Evolutionary conservation across 2,113 vertebrate species (phyloP).

Genomic region (Anhinga rufa): DNA sequence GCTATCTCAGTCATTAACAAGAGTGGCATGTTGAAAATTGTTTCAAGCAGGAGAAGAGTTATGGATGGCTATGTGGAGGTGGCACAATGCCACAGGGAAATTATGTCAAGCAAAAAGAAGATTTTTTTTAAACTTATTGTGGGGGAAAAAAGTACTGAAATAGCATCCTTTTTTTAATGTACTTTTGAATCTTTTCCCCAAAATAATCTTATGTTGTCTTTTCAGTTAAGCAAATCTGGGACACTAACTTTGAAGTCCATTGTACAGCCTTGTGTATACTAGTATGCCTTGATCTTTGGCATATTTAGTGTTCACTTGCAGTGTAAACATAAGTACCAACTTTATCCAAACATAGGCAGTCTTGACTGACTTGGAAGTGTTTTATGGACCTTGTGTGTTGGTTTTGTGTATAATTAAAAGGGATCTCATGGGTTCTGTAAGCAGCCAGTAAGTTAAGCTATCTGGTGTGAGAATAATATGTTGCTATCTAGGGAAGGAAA

Average conservation of each 20-base stretch:
- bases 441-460: constrained; percentile 28
- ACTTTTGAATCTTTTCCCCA: background rate
- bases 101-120: constrained; percentile 70
- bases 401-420: constrained; percentile 46
- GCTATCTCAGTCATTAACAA: constrained; percentile 87
- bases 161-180: background rate
- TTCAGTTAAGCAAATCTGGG: background rate
- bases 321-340: background rate
- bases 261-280: background rate
- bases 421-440: constrained; percentile 21
- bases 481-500: constrained; percentile 13
- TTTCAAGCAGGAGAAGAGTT: constrained; percentile 79
- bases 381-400: constrained; percentile 40
- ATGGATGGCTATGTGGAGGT: constrained; percentile 69
- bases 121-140: constrained; percentile 63
- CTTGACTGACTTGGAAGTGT: constrained; percentile 19
- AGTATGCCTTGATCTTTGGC: background rate
- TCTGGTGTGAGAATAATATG: constrained; percentile 9
- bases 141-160: constrained; percentile 36
- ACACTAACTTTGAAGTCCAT: background rate
- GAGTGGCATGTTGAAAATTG: constrained; percentile 80
- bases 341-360: background rate
- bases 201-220: background rate
- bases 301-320: background rate
- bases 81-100: constrained; percentile 73